Evolutionary conservation across 2,113 vertebrate genomes (phyloP), one percentile per base, ranked within the genome.

Genomic region (Apistogramma diplotaenia): DNA sequence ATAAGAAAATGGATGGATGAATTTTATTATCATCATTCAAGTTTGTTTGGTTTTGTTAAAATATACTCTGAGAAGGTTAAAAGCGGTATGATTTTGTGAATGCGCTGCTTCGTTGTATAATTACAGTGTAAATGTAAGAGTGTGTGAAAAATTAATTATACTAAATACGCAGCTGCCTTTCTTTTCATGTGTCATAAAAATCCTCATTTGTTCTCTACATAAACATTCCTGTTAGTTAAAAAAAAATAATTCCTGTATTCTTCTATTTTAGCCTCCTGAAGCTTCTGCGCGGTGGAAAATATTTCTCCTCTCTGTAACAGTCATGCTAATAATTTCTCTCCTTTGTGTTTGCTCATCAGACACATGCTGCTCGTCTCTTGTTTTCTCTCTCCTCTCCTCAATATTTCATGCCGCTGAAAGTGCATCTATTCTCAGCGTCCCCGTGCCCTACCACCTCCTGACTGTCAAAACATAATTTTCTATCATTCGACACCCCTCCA

Each of bases 371-470:
- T 91, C 70, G n/a, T 9, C 85, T 89, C 80, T 88, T 89, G 89
- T 92, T 90, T 90, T 88, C 59, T 74, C 82, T 85, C 84, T 82
- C 62, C 77, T 86, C 89, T 82, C 77, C 82, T 94, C 90, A 93
- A 92, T 93, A 92, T 94, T 94, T 94, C 91, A 94, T 93, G 87
- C 84, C 84, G 85, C 83, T 87, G 85, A 79, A 91, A 91, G 86
- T 90, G 90, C 87, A 89, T 91, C 92, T 93, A 92, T 93, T 94
- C 88, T 89, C 58, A 76, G 89, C 81, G 12, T 81, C 81, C 82
- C 76, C 51, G 8, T 88, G 79, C 85, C 85, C 82, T 60, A 76
- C 89, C 83, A 81, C 90, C 90, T 77, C 87, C 86, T 43, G 87
- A 85, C 89, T 91, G 89, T 93, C 89, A 91, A 87, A 91, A 91